These are phyloP conservation scores for Tetranychus cinnabarinus DNA, from an alignment of 1,140 invertebrate species.

Conservation along the genomic window DNA sequence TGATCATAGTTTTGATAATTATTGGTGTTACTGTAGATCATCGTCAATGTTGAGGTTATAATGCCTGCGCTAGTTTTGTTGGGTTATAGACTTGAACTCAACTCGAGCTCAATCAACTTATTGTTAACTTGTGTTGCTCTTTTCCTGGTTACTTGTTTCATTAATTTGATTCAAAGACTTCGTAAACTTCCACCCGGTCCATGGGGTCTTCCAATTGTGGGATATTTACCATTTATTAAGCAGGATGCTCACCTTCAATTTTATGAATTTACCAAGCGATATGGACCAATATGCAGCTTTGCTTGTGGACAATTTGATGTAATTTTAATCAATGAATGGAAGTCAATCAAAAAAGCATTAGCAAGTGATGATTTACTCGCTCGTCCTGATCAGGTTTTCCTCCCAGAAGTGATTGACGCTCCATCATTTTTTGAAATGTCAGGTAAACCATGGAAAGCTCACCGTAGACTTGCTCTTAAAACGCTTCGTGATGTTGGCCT, in stretches of 20 bases:
- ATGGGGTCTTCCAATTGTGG: conserved; percentile 8
- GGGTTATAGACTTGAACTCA: no score
- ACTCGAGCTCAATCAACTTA: no score
- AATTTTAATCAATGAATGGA: conserved; percentile 9
- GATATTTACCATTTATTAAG: conserved; percentile 11
- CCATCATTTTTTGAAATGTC: conserved; percentile 7
- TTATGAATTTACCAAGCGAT: not conserved
- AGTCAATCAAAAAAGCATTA: conserved; percentile 10
- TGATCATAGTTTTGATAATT: no score
- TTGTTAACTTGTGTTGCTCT: no score
- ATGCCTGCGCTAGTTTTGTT: no score
- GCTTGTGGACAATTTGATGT: not conserved
- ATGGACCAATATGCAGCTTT: not conserved
- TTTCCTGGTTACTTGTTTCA: not conserved
- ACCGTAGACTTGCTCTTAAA: conserved; percentile 42
- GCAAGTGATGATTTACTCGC: conserved; percentile 7
- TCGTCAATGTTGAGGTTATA: no score
- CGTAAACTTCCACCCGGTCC: conserved; percentile 1
- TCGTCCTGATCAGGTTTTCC: conserved; percentile 4
- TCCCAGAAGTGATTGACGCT: not conserved
- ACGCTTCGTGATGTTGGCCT: conserved; percentile 44
- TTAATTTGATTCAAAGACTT: not conserved
- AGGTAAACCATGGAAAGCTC: conserved; percentile 42
- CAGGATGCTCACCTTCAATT: not conserved
- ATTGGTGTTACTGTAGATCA: no score